Conservation (phyloP, 2,797 vertebrate species). For the Bradypus variegatus region DNA sequence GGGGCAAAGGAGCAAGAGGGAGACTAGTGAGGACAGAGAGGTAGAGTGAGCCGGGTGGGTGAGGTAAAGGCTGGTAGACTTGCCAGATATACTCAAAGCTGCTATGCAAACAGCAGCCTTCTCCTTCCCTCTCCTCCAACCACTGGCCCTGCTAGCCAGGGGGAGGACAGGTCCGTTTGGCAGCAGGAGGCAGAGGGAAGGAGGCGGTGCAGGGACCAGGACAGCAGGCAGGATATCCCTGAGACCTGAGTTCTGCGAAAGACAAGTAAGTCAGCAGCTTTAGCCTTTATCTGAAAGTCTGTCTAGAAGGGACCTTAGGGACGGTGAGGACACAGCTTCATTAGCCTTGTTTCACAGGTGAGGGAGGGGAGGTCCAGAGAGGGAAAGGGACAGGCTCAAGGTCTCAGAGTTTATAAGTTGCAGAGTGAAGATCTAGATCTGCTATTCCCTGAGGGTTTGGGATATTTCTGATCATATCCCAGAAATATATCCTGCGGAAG, state of each 20-base stretch:
- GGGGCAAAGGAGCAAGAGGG: background rate
- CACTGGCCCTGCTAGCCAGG: background rate
- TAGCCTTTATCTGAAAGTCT: background rate
- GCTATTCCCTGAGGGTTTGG: background rate
- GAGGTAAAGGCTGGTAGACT: background rate
- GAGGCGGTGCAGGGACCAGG: background rate
- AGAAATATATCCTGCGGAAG: background rate
- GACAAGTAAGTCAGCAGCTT: background rate
- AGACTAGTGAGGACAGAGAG: background rate
- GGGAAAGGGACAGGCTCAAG: background rate
- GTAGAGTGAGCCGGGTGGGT: fast-evolving
- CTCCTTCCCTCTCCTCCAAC: background rate
- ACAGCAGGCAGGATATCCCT: no score
- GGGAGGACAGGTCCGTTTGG: background rate
- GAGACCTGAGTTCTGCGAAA: background rate
- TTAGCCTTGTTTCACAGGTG: background rate
- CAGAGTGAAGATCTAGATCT: background rate
- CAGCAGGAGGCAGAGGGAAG: background rate
- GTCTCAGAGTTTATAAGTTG: background rate
- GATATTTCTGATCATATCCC: background rate
- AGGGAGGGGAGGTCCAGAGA: background rate
- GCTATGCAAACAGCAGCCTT: background rate
- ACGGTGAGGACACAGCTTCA: background rate
- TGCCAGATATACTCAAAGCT: background rate
- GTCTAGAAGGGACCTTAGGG: background rate